phyloP scores from a whole-genome alignment of 2,888 invertebrate genomes.

The Abrostola tripartita region DNA sequence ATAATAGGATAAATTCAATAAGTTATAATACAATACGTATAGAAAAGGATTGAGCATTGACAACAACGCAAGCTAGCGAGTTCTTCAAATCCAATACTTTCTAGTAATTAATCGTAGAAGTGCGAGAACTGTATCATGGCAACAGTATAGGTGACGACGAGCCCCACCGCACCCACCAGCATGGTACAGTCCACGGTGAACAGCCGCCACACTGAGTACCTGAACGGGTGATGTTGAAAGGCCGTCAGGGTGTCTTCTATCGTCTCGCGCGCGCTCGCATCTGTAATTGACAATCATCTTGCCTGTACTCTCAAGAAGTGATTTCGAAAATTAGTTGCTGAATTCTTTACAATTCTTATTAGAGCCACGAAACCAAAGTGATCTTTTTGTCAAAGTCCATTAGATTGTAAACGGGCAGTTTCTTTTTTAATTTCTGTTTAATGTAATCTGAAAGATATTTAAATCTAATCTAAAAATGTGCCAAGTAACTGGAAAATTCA shows the following conservation, averaged over 20 bases:
- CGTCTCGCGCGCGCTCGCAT: background rate
- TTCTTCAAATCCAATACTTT: background rate
- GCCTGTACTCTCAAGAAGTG: background rate
- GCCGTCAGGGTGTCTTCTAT: background rate
- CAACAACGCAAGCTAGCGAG: background rate
- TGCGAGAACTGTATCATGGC: constrained; percentile 14
- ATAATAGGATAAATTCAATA: no score
- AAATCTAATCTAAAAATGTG: background rate
- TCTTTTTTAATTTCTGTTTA: background rate
- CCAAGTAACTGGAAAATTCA: background rate
- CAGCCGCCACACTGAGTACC: constrained; percentile 8
- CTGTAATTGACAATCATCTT: background rate
- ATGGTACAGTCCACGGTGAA: background rate
- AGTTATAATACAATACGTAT: no score
- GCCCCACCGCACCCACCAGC: background rate
- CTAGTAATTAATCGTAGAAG: background rate
- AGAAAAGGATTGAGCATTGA: background rate
- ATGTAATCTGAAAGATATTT: background rate
- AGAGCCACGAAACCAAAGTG: no score
- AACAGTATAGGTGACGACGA: constrained; percentile 7
- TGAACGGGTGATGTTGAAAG: constrained; percentile 1
- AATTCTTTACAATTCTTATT: no score
- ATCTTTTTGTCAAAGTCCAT: no score
- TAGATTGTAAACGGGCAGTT: no score
- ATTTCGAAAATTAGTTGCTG: no score